Percentiles rank a stretch among this genome's conserved stretches.
phyloP scores from a whole-genome alignment of 2,113 vertebrate genomes.

The Campylomormyrus tamandua region DNA sequence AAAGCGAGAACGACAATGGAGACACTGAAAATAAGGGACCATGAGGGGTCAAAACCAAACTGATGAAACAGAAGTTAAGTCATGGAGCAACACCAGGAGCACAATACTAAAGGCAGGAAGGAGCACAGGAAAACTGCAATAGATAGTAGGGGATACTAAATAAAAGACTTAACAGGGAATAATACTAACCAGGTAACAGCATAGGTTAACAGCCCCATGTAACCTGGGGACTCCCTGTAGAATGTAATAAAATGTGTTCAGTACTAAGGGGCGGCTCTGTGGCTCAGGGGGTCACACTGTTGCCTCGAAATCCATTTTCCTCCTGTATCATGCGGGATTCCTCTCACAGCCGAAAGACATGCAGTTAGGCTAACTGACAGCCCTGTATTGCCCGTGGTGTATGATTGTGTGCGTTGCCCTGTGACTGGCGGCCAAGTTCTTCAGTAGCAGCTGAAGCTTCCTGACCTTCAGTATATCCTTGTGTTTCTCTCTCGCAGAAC shows the following conservation, averaged over 20 bases:
- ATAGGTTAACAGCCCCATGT: background rate
- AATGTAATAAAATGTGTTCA: background rate
- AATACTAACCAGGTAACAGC: background rate
- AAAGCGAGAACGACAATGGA: background rate
- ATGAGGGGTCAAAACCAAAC: background rate
- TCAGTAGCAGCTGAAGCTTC: background rate
- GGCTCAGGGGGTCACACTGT: background rate
- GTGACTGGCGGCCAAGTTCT: background rate
- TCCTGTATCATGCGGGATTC: background rate
- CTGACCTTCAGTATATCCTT: background rate
- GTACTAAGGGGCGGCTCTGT: background rate
- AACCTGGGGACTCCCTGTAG: background rate
- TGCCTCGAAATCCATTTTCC: background rate
- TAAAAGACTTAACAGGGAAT: background rate
- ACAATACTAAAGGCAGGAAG: background rate
- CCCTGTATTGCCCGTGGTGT: background rate
- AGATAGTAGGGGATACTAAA: background rate
- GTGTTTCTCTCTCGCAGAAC: conserved; percentile 35
- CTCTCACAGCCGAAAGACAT: background rate
- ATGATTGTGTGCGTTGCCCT: background rate
- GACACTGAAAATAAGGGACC: background rate
- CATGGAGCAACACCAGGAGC: background rate
- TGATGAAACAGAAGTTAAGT: background rate
- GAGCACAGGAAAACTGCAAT: background rate
- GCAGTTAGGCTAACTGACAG: background rate